Evolutionary conservation across 2,888 invertebrate species (phyloP), one percentile per base, ranked within the genome.

Genomic region (Drosophila niveifrons): DNA sequence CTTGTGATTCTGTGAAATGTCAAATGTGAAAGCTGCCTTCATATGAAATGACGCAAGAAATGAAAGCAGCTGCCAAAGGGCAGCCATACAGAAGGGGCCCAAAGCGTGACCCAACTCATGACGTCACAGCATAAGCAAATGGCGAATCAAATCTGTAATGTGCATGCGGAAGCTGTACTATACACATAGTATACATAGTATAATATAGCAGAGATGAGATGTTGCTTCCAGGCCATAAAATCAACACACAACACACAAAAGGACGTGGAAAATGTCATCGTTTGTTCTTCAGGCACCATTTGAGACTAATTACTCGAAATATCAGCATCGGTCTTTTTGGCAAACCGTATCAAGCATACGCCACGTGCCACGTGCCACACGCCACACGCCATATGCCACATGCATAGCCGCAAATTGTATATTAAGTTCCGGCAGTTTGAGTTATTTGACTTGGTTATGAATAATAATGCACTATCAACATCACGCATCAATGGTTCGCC

Each of bases 41-140:
- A 80, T 75, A 82, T 65, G 59, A 75, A 80, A 85, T 82, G 80
- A 82, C 82, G 82, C 82, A 82, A 85, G 75, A 80, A 79, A 77
- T 77, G 67, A 82, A 84, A 69, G 65, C 68, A 66, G 39, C 59
- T 50, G 29, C 51, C 63, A 84, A 82, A 82, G 85, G 85, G 79
- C 85, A 79, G 66, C 61, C 71, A 52, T 52, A 72, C 52, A 75
- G n/a, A 65, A 70, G 23, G 63, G 67, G 50, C 34, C 68, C 51
- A 72, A 39, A 61, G 44, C 46, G 36, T 58, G 59, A 61, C 72
- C 80, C 67, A 57, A 58, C 53, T 46, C 23, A 72, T 79, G 82
- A 84, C 80, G 82, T 71, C 85, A 82, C 69, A 31, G 23, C 31
- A 52, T 17, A 58, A 55, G 15, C 58, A 64, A 59, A 41, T 17